These are phyloP conservation scores for Dromius quadrimaculatus DNA, from an alignment of 2,888 invertebrate species.

Conservation along the genomic window DNA sequence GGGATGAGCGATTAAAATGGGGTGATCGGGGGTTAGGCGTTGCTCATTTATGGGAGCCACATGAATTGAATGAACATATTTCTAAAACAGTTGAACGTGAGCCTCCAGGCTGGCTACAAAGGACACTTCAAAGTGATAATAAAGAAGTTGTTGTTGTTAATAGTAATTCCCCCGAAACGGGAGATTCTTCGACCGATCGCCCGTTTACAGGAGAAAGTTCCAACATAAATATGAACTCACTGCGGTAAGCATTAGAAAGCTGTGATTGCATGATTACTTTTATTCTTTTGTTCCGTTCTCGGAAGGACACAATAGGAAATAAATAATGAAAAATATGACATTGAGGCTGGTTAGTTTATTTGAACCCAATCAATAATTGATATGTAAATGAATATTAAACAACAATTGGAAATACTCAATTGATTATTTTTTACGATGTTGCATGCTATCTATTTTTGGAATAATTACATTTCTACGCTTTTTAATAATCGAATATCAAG, in stretches of 20 bases:
- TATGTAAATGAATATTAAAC: too few species aligned
- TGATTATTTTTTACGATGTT: too few species aligned
- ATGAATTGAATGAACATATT: slow-evolving; percentile 58
- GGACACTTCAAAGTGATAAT: slow-evolving; percentile 67
- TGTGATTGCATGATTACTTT: neutral
- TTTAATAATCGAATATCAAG: too few species aligned
- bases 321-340: slow-evolving; percentile 13
- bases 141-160: slow-evolving; percentile 67
- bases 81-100: slow-evolving; percentile 56
- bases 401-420: too few species aligned
- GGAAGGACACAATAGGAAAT: neutral
- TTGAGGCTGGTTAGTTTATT: slow-evolving; percentile 7
- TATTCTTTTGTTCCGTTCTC: too few species aligned
- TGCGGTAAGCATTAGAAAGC: slow-evolving; percentile 19
- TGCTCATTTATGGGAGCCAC: slow-evolving; percentile 77
- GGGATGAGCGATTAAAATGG: slow-evolving; percentile 80
- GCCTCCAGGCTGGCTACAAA: slow-evolving; percentile 70
- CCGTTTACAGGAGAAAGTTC: slow-evolving; percentile 61
- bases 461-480: too few species aligned
- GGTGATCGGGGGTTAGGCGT: slow-evolving; percentile 78
- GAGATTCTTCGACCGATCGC: slow-evolving; percentile 60
- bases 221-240: slow-evolving; percentile 17
- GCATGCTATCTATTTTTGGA: too few species aligned
- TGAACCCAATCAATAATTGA: too few species aligned
- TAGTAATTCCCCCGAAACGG: slow-evolving; percentile 65